phyloP scores from a whole-genome alignment of 2,113 vertebrate species.

The Strix aluco region DNA sequence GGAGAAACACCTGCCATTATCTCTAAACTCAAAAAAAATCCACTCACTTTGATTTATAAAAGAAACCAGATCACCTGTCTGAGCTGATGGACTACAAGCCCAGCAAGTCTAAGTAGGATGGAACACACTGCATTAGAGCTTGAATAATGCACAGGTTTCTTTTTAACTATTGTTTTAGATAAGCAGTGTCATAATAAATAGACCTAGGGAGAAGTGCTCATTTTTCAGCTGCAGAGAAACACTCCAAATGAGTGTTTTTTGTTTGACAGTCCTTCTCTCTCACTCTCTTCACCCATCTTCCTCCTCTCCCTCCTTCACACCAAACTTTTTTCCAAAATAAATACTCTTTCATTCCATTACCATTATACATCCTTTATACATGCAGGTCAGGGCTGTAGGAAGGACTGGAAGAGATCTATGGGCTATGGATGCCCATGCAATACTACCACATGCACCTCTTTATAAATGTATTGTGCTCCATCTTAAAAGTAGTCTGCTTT shows the following conservation, averaged over 20 bases:
- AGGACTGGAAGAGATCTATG: not conserved
- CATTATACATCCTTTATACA: not conserved
- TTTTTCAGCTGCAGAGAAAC: not conserved
- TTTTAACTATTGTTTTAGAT: not conserved
- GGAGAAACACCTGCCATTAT: not conserved
- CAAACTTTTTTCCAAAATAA: not conserved
- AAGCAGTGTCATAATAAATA: not conserved
- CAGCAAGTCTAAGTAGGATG: not conserved
- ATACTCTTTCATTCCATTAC: not conserved
- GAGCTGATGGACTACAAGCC: not conserved
- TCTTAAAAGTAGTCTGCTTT: not conserved
- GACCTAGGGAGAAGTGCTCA: not conserved
- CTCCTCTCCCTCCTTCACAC: not conserved
- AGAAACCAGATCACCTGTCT: not conserved
- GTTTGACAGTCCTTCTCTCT: not conserved
- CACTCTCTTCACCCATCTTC: not conserved
- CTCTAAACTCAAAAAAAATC: not conserved
- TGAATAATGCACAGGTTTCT: not conserved
- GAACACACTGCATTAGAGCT: not conserved
- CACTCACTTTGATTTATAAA: not conserved
- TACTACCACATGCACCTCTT: not conserved
- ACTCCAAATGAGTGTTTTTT: not conserved
- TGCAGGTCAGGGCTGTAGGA: fast-evolving
- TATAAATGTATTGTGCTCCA: not conserved
- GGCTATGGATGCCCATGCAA: not conserved